These are phyloP conservation scores for Deladenus siricidicola DNA, from an alignment of 2,888 invertebrate species.

Conservation along the genomic window DNA sequence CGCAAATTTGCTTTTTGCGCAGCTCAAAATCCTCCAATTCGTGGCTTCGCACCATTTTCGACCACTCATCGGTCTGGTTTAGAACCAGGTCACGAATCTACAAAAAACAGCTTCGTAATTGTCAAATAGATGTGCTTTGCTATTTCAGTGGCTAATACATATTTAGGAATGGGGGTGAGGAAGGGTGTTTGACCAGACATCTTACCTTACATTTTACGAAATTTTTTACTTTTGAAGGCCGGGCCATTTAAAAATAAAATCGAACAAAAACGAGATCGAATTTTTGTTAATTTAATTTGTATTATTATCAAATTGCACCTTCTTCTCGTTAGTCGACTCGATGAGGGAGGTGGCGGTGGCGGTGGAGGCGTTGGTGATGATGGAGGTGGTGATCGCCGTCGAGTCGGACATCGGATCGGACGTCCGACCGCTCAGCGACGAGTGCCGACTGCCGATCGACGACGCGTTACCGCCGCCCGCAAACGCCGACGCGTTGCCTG, in stretches of 20 bases:
- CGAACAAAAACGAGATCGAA: no score
- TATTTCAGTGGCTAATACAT: no score
- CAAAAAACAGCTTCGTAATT: constrained; percentile 10
- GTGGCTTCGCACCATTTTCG: constrained; percentile 71
- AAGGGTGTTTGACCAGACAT: no score
- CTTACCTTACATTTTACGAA: no score
- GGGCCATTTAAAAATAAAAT: no score
- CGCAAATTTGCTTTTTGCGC: constrained; percentile 64
- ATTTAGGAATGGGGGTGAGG: no score
- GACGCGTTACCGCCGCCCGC: constrained; percentile 3
- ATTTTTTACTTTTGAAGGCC: no score
- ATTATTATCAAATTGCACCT: constrained; percentile 1
- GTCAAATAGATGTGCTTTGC: not conserved
- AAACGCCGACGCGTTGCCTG: not conserved
- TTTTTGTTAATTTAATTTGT: no score
- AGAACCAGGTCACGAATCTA: constrained; percentile 65
- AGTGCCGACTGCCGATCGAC: constrained; percentile 8
- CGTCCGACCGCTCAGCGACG: constrained; percentile 17
- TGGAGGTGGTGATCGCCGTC: not conserved
- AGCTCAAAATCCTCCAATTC: constrained; percentile 70
- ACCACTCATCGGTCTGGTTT: constrained; percentile 90
- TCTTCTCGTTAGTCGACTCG: constrained; percentile 1
- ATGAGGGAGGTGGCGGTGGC: constrained; percentile 1
- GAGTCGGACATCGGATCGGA: constrained; percentile 16
- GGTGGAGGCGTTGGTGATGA: not conserved